Conservation (phyloP, 2,113 vertebrate genomes). For the Calidris pugnax region DNA sequence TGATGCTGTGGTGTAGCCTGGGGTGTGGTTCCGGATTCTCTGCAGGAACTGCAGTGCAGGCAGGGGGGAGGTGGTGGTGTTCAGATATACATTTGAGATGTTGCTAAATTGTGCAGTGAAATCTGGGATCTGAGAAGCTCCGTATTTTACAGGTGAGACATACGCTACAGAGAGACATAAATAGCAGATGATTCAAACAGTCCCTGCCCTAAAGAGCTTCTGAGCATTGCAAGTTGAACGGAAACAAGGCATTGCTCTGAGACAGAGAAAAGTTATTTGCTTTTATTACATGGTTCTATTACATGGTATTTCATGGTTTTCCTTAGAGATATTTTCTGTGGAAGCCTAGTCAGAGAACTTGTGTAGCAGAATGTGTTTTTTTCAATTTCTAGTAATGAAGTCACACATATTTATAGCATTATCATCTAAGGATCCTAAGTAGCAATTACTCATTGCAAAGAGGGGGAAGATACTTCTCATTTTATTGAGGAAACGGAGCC, state of each 20-base stretch:
- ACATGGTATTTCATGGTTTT: not conserved
- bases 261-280: not conserved
- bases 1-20: not conserved
- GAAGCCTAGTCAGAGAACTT: not conserved
- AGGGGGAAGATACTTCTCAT: not conserved
- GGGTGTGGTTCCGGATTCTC: not conserved
- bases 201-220: not conserved
- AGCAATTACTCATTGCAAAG: not conserved
- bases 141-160: not conserved
- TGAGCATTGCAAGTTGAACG: not conserved
- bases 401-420: conserved; percentile 13
- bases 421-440: not conserved
- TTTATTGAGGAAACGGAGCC: conserved; percentile 4
- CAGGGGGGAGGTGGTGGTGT: not conserved
- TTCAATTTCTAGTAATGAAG: conserved; percentile 1
- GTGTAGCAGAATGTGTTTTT: not conserved
- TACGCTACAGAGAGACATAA: not conserved
- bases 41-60: not conserved
- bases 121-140: not conserved
- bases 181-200: not conserved
- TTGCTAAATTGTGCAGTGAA: not conserved
- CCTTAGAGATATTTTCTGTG: not conserved
- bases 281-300: not conserved
- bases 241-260: not conserved
- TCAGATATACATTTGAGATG: not conserved